Evolutionary conservation across 2,888 invertebrate species (phyloP).

Genomic region (Caradrina clavipalpis): DNA sequence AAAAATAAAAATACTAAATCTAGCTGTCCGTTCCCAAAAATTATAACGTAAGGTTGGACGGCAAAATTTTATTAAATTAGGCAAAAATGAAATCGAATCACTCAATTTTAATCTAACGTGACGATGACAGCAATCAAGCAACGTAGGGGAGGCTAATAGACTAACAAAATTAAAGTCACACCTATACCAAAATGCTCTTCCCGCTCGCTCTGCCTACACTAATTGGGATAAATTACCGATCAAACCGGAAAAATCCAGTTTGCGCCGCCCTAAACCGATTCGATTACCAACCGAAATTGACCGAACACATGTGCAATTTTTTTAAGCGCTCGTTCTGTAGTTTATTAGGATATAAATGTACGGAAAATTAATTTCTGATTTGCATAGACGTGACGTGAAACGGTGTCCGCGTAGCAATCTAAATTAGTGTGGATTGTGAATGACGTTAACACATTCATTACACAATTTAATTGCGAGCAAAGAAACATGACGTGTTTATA

Average conservation of each 20-base stretch:
- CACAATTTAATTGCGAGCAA: slow-evolving; percentile 49
- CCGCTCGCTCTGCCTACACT: slow-evolving; percentile 57
- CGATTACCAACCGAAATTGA: slow-evolving; percentile 68
- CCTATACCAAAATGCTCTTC: slow-evolving; percentile 52
- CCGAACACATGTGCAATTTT: slow-evolving; percentile 40
- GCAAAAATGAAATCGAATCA: slow-evolving; percentile 15
- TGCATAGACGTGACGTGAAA: slow-evolving; percentile 62
- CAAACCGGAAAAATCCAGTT: slow-evolving; percentile 76
- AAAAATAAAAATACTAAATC: too few species aligned
- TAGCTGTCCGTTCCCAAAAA: too few species aligned
- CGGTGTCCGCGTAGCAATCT: slow-evolving; percentile 47
- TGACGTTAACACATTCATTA: slow-evolving; percentile 54
- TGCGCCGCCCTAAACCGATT: slow-evolving; percentile 69
- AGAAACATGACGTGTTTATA: slow-evolving; percentile 32
- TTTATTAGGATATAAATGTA: slow-evolving; percentile 54
- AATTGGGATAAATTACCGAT: slow-evolving; percentile 76
- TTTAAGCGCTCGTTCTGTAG: slow-evolving; percentile 35
- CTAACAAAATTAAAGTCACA: slow-evolving; percentile 53
- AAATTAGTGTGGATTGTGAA: slow-evolving; percentile 62
- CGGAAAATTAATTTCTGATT: slow-evolving; percentile 59
- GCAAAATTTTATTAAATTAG: too few species aligned
- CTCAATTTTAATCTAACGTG: slow-evolving; percentile 26
- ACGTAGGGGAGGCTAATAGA: slow-evolving; percentile 46
- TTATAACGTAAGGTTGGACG: too few species aligned
- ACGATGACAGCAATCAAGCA: slow-evolving; percentile 55